A percentile compares a stretch with the other conserved stretches of the same genome.
These are phyloP conservation scores for Ctenicera cuprea DNA, from an alignment of 2,888 invertebrate genomes.

Conservation along the genomic window DNA sequence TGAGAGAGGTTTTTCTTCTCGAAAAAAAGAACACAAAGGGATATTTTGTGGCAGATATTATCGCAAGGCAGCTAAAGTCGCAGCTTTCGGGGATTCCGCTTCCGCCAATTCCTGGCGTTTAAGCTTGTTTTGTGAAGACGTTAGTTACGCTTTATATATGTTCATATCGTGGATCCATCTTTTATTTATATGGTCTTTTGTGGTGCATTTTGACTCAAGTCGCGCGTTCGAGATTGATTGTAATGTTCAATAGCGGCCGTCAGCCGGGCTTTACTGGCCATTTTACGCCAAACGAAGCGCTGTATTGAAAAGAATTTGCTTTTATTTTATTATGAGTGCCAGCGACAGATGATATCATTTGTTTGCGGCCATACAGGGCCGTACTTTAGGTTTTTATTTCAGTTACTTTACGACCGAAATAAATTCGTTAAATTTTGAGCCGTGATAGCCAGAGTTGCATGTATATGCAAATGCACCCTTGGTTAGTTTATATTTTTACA, in stretches of 20 bases:
- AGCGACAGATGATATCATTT: slow-evolving; percentile 54
- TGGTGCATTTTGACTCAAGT: slow-evolving; percentile 54
- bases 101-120: slow-evolving; percentile 43
- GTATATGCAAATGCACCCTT: slow-evolving; percentile 35
- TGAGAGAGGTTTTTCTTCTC: slow-evolving; percentile 32
- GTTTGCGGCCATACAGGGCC: slow-evolving; percentile 47
- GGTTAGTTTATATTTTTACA: slow-evolving; percentile 37
- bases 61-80: slow-evolving; percentile 36
- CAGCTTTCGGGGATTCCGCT: slow-evolving; percentile 41
- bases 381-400: slow-evolving; percentile 27
- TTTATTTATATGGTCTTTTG: slow-evolving; percentile 57
- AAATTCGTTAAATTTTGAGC: slow-evolving; percentile 22
- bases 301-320: slow-evolving; percentile 52
- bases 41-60: slow-evolving; percentile 40
- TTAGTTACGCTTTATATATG: slow-evolving; percentile 50
- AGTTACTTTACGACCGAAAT: slow-evolving; percentile 7
- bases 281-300: slow-evolving; percentile 52
- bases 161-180: slow-evolving; percentile 54
- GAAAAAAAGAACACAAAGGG: slow-evolving; percentile 31
- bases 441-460: slow-evolving; percentile 13
- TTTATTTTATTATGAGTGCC: slow-evolving; percentile 56
- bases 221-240: slow-evolving; percentile 55
- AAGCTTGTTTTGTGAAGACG: slow-evolving; percentile 45
- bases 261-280: slow-evolving; percentile 53
- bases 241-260: slow-evolving; percentile 54